Base-by-base conservation (phyloP, 2,888 invertebrate genomes). In the Ormia ochracea region DNA sequence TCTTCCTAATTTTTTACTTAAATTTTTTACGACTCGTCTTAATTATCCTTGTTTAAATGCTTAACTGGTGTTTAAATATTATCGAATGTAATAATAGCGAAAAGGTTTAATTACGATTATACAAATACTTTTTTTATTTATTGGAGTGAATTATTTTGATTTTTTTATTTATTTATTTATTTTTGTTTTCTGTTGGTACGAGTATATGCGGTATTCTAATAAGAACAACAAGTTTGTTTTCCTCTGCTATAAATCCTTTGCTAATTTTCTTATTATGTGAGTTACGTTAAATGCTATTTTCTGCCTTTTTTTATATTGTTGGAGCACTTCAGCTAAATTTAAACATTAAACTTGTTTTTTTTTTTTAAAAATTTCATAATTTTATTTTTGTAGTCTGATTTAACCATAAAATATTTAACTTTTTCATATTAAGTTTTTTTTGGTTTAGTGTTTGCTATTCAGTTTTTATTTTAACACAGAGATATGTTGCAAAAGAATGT, bases 31-130 rank as follows among this genome's bases (percentile, higher is more conserved):
- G n/a, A n/a, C n/a, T 78, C 14, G 14, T 23, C 10, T 59, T 38
- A 36, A 61, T 19, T 21, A 45, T 33, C 23, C n/a, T 72, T 23
- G 48, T 41, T 72, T 80, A 80, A 80, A 80, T 80, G 80, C 80
- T 76, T 80, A 43, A 50, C 76, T 80, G 76, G 80, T 69, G 38
- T 61, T 54, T 54, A 12, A 63, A 68, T 75, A 31, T 38, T 70
- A 79, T 14, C 31, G 10, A 59, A 54, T 33, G 14, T 36, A 19
- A 73, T 41, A 31, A 61, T n/a, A n/a, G n/a, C 7, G 28, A 58
- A 65, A 78, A 58, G n/a, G 31, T 36, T 50, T 23, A 63, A 56
- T 50, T 66, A 36, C n/a, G 75, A 59, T 65, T 43, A 63, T 63
- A 78, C 56, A 56, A 48, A 56, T 50, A 48, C 38, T 33, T 48